These are phyloP conservation scores for Agelaius tricolor DNA, from an alignment of 2,113 vertebrate genomes.

Conservation along the genomic window DNA sequence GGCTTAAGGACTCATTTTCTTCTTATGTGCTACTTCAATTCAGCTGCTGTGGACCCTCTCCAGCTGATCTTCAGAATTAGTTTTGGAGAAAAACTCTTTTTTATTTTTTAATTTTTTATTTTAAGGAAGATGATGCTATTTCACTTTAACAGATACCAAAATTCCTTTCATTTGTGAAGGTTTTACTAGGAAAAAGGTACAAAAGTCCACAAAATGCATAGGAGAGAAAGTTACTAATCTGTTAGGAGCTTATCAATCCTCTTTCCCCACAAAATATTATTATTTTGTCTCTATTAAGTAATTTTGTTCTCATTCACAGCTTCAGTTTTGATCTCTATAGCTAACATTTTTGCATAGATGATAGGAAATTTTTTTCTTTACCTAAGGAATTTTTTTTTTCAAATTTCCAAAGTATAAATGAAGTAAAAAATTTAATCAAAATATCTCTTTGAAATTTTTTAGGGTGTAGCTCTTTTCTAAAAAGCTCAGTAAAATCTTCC, in stretches of 20 bases:
- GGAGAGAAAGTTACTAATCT: not conserved
- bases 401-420: not conserved
- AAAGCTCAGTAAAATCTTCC: not conserved
- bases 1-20: not conserved
- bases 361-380: not conserved
- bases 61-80: conserved; percentile 1
- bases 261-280: not conserved
- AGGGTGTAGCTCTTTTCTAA: not conserved
- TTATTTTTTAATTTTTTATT: not conserved
- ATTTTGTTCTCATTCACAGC: not conserved
- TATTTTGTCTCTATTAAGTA: not conserved
- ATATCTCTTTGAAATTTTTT: not conserved
- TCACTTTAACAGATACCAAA: not conserved
- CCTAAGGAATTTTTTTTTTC: not conserved
- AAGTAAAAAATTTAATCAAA: not conserved
- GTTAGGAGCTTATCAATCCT: not conserved
- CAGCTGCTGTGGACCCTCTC: not conserved
- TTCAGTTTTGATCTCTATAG: not conserved
- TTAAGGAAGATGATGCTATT: not conserved
- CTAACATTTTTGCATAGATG: not conserved
- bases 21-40: not conserved
- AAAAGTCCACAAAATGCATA: not conserved
- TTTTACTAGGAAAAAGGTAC: not conserved
- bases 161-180: not conserved
- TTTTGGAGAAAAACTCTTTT: not conserved